Evolutionary conservation across 2,797 vertebrate species (phyloP).

Genomic region (Typhlichthys eigenmanni): DNA sequence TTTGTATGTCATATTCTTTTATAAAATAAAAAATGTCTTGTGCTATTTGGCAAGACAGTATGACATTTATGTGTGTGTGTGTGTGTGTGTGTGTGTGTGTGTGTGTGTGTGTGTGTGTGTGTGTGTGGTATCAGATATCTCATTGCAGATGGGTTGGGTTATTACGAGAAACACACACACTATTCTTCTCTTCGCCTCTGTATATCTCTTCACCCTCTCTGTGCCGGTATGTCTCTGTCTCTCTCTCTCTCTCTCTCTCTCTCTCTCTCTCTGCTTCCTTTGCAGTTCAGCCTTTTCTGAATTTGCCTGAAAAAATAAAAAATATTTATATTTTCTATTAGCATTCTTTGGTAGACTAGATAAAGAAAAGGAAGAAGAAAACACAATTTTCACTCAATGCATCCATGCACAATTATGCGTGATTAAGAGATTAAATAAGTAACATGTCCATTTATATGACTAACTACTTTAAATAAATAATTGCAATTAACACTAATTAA

Average conservation of each 20-base stretch:
- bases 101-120: slow-evolving; percentile 16
- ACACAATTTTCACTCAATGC: neutral
- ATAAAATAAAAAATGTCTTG: too few species aligned
- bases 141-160: slow-evolving; percentile 57
- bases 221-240: neutral
- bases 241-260: slow-evolving; percentile 5
- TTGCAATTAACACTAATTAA: slow-evolving; percentile 13
- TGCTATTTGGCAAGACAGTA: neutral
- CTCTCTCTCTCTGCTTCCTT: slow-evolving; percentile 3
- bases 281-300: slow-evolving; percentile 4
- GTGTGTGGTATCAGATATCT: slow-evolving; percentile 50
- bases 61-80: neutral
- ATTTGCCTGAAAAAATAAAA: slow-evolving; percentile 27
- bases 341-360: neutral
- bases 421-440: slow-evolving; percentile 27
- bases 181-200: slow-evolving; percentile 30
- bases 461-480: neutral
- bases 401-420: slow-evolving; percentile 3
- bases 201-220: neutral
- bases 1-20: too few species aligned
- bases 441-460: slow-evolving; percentile 1
- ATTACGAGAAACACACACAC: slow-evolving; percentile 52
- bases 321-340: neutral
- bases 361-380: neutral
- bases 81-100: slow-evolving; percentile 1